phyloP scores from a whole-genome alignment of 2,888 invertebrate genomes.

The Monoplex corrugatus region DNA sequence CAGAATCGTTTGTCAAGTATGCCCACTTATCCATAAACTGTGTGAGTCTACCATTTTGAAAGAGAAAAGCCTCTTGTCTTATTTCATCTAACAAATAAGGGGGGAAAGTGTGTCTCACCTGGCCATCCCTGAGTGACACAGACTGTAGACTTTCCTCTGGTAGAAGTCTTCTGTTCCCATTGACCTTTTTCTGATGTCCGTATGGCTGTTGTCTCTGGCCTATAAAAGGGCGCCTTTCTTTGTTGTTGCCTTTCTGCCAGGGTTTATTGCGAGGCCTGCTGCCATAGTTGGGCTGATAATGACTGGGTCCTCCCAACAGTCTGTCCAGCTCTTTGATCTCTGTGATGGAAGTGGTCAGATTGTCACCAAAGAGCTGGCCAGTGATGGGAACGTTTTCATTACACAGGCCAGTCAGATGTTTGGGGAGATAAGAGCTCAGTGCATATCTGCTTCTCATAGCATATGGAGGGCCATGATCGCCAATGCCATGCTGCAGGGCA shows the following conservation, averaged over 20 bases:
- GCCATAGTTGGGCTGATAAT: background rate
- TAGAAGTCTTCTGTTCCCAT: background rate
- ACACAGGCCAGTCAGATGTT: background rate
- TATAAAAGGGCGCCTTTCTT: background rate
- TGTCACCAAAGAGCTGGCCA: background rate
- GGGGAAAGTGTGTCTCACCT: background rate
- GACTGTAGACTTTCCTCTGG: background rate
- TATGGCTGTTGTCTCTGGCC: background rate
- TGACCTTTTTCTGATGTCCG: background rate
- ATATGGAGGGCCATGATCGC: too few relatives aligned
- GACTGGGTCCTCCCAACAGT: background rate
- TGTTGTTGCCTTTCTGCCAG: background rate
- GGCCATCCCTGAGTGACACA: background rate
- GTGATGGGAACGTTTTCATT: background rate
- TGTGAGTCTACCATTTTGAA: constrained; percentile 29
- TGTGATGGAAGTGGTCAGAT: background rate
- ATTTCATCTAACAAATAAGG: background rate
- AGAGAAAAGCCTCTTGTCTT: background rate
- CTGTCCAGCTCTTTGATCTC: background rate
- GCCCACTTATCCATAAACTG: constrained; percentile 21
- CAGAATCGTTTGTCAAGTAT: background rate
- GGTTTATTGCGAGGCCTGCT: background rate
- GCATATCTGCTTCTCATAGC: background rate
- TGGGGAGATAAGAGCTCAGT: background rate
- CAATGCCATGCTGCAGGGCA: too few relatives aligned